Evolutionary conservation across 2,797 vertebrate genomes (phyloP).

Genomic region (Chrysocyon brachyurus): DNA sequence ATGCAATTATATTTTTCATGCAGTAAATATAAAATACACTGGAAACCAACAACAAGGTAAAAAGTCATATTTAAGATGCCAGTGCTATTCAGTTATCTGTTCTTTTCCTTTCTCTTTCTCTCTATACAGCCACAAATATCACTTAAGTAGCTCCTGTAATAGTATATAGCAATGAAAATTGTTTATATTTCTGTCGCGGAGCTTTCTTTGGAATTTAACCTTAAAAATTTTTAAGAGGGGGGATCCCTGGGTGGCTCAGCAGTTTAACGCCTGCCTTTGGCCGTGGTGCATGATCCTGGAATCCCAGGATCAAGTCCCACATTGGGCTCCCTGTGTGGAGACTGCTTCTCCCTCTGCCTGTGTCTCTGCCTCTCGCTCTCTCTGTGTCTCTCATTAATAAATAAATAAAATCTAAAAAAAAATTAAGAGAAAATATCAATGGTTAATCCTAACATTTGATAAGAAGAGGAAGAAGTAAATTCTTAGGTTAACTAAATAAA

Average conservation of each 20-base stretch:
- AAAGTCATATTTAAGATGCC: not conserved
- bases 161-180: not conserved
- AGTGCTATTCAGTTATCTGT: not conserved
- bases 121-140: not conserved
- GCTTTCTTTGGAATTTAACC: not conserved
- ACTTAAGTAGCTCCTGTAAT: no score
- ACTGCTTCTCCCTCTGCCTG: no score
- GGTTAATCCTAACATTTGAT: not conserved
- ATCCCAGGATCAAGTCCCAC: no score
- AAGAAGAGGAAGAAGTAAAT: not conserved
- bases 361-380: no score
- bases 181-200: not conserved
- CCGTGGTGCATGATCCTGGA: no score
- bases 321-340: no score
- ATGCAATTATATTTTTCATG: not conserved
- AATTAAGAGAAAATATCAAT: not conserved
- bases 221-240: not conserved
- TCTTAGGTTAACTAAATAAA: not conserved
- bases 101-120: not conserved
- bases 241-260: no score
- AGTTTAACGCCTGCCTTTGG: no score
- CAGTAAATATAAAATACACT: not conserved
- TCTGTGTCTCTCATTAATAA: no score
- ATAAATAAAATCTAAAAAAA: no score
- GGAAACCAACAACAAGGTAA: not conserved